A percentile compares a stretch with the other conserved stretches of the same genome.
Conservation (phyloP, 2,797 vertebrate species). For the Acipenser oxyrinchus region DNA sequence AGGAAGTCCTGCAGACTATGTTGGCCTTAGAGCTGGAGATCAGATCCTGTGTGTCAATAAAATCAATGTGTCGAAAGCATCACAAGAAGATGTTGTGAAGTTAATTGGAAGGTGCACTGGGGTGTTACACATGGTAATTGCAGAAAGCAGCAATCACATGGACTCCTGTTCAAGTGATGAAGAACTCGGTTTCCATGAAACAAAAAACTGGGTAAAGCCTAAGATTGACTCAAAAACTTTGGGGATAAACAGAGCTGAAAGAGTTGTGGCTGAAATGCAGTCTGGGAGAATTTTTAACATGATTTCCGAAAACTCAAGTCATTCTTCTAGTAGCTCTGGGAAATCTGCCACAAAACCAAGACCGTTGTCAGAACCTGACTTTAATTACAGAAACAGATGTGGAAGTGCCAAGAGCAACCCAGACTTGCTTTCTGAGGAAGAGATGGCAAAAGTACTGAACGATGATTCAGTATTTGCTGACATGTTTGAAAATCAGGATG, state of each 20-base stretch:
- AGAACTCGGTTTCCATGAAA: constrained; percentile 69
- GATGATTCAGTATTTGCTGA: constrained; percentile 75
- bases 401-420: constrained; percentile 48
- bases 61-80: constrained; percentile 86
- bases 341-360: constrained; percentile 59
- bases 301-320: constrained; percentile 86
- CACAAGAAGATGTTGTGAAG: constrained; percentile 93
- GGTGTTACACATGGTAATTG: constrained; percentile 79
- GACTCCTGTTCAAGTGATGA: constrained; percentile 93
- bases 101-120: constrained; percentile 90
- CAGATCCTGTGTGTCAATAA: constrained; percentile 86
- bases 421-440: constrained; percentile 69
- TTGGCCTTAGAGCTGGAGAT: constrained; percentile 84
- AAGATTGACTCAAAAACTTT: constrained; percentile 79
- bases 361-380: constrained; percentile 67
- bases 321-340: constrained; percentile 66
- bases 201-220: constrained; percentile 73
- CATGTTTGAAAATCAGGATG: constrained; percentile 54
- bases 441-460: constrained; percentile 60
- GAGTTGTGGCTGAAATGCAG: constrained; percentile 90
- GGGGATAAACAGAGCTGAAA: constrained; percentile 91
- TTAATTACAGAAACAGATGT: constrained; percentile 53
- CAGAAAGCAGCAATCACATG: constrained; percentile 60
- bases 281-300: constrained; percentile 93
- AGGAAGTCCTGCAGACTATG: constrained; percentile 87